phyloP scores from a whole-genome alignment of 2,888 invertebrate genomes.

The Zeuzera pyrina region DNA sequence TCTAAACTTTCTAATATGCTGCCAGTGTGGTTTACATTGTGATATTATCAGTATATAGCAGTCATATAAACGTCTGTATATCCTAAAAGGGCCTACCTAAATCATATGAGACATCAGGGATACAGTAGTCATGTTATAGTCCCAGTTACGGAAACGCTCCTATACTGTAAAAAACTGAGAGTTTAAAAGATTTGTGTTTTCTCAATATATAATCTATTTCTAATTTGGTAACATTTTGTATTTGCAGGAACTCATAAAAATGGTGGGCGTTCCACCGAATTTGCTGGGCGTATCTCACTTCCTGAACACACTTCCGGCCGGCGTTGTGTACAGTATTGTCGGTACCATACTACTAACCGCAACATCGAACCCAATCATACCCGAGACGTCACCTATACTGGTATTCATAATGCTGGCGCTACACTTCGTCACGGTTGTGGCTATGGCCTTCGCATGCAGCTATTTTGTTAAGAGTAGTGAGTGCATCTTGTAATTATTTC shows the following conservation, averaged over 20 bases:
- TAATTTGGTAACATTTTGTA: background rate
- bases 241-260: constrained; percentile 82
- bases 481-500: constrained; percentile 10
- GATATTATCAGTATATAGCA: too few relatives aligned
- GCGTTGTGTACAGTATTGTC: constrained; percentile 59
- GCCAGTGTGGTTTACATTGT: too few relatives aligned
- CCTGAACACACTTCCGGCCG: constrained; percentile 73
- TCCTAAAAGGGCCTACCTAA: too few relatives aligned
- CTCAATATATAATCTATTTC: background rate
- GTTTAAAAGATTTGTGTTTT: constrained; percentile 1
- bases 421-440: constrained; percentile 72
- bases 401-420: constrained; percentile 74
- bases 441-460: constrained; percentile 75
- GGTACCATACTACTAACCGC: constrained; percentile 46
- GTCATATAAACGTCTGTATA: too few relatives aligned
- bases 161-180: too few relatives aligned
- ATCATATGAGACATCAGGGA: too few relatives aligned
- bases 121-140: too few relatives aligned
- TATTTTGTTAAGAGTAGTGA: constrained; percentile 76
- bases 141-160: too few relatives aligned
- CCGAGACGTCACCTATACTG: constrained; percentile 60
- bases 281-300: constrained; percentile 80
- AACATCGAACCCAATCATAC: constrained; percentile 51
- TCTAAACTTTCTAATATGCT: too few relatives aligned
- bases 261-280: constrained; percentile 80